These are phyloP conservation scores for Malacoraja senta DNA, from an alignment of 2,797 vertebrate species.

Conservation along the genomic window DNA sequence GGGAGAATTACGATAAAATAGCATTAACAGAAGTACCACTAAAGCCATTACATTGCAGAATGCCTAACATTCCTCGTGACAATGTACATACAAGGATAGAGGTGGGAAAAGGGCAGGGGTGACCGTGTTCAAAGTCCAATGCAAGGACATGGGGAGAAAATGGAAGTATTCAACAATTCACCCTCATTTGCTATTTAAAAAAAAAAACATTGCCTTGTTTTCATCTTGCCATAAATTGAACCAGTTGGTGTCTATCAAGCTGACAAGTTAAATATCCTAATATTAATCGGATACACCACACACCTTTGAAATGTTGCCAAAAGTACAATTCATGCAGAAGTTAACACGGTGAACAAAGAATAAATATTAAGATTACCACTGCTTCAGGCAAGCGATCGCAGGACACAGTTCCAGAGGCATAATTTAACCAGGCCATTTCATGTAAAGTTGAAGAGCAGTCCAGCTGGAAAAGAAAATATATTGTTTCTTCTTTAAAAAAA, in stretches of 20 bases:
- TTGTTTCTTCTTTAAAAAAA: background rate
- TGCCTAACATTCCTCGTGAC: background rate
- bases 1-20: background rate
- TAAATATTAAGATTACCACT: background rate
- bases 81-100: background rate
- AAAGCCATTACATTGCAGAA: background rate
- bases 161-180: background rate
- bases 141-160: too few relatives aligned
- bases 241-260: background rate
- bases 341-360: background rate
- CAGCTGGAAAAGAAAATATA: conserved; percentile 1
- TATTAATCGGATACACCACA: background rate
- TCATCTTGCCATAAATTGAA: background rate
- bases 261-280: background rate
- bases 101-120: background rate
- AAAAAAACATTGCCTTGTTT: background rate
- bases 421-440: background rate
- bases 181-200: background rate
- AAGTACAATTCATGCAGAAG: background rate
- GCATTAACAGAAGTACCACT: background rate
- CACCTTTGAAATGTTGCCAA: background rate
- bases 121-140: background rate
- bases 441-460: background rate
- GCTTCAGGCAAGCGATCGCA: accelerated
- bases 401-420: accelerated